Evolutionary conservation across 2,797 vertebrate genomes (phyloP).

Genomic region (Peromyscus attwateri): DNA sequence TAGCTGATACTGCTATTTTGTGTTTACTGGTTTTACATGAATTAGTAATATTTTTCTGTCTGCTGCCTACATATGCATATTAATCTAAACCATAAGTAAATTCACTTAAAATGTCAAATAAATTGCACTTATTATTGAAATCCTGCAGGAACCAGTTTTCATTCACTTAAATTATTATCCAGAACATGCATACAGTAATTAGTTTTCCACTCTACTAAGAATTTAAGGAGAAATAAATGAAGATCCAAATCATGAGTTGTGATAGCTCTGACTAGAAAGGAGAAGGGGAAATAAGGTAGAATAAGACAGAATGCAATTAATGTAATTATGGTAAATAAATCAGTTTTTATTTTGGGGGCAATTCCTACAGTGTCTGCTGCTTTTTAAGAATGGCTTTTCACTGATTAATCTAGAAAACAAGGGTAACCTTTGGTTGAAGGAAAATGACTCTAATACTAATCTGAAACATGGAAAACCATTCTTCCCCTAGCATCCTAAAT

Average conservation of each 20-base stretch:
- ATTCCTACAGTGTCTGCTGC: background rate
- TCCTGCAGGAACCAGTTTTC: background rate
- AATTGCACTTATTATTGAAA: background rate
- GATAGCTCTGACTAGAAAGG: background rate
- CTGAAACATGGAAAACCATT: background rate
- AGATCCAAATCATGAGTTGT: background rate
- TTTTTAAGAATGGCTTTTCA: background rate
- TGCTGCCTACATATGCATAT: background rate
- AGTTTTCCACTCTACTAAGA: background rate
- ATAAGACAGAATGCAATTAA: background rate
- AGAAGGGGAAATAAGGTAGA: background rate
- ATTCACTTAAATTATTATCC: background rate
- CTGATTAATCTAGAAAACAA: background rate
- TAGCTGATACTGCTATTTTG: background rate
- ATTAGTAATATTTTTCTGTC: background rate
- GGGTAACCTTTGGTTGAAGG: background rate
- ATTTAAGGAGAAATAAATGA: background rate
- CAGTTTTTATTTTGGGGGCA: background rate
- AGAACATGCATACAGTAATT: background rate
- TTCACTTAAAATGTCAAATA: conserved; percentile 35
- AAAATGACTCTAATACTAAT: background rate
- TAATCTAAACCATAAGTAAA: background rate
- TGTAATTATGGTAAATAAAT: background rate
- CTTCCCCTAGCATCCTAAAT: background rate
- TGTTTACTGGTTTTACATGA: background rate